Evolutionary conservation across 2,113 vertebrate species (phyloP), one percentile per base, ranked within the genome.

Genomic region (Cichladusa arquata): DNA sequence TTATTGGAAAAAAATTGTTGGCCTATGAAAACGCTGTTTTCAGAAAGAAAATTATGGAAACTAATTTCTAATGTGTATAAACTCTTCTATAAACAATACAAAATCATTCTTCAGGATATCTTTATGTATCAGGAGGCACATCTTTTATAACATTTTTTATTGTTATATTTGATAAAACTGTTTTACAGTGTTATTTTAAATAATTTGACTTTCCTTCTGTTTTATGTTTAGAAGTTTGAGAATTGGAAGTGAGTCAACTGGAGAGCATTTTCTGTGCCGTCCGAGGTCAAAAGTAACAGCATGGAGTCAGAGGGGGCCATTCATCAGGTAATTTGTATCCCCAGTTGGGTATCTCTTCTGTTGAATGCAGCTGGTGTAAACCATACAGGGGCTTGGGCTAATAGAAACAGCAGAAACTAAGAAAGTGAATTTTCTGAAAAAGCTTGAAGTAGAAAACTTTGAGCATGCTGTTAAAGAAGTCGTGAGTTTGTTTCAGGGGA

Each of bases 271-370:
- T 78, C 56, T 71, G n/a, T 92, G 72, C 72, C 85, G 48, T 83
- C 47, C 78, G 88, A 95, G 88, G 82, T 83, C 73, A 64, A 92
- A 94, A 86, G 45, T 50, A 92, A 73, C 74, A 93, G 89, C 70
- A 73, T 60, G 85, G 87, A 83, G 47, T 82, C 87, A 62, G 42
- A 73, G 74, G 47, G 29, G 34, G n/a, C 50, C 80, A 58, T 86
- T 95, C 90, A 95, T 62, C 70, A 82, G 74, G 73, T 70, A 95
- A 73, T 94, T 96, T 95, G 91, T 94, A 85, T 38, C 71, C 85
- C 50, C 62, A 54, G 66, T 54, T 93, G 87, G 70, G 50, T 60
- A 88, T 83, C 34, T 47, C 66, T 90, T 90, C 29, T 70, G 70
- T 19, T 88, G 66, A 91, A 82, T 28, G 31, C 64, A 88, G 29